These are phyloP conservation scores for Xestia sexstrigata DNA, from an alignment of 2,888 invertebrate genomes.

Conservation along the genomic window DNA sequence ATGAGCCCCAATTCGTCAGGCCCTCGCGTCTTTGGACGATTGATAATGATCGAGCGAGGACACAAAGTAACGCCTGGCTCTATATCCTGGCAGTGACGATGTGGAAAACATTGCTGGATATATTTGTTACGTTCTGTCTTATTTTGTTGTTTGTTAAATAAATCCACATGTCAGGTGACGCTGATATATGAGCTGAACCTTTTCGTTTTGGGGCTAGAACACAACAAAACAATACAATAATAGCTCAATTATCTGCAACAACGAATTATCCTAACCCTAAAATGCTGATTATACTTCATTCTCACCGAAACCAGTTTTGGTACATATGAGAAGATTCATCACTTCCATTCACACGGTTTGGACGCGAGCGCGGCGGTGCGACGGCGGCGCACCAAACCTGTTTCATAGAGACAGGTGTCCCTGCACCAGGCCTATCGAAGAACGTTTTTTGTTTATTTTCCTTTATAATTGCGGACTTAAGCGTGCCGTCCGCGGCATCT, in stretches of 20 bases:
- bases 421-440: slow-evolving; percentile 69
- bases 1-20: slow-evolving; percentile 68
- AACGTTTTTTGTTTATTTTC: slow-evolving; percentile 73
- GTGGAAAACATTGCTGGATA: slow-evolving; percentile 43
- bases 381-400: slow-evolving; percentile 77
- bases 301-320: slow-evolving; percentile 81
- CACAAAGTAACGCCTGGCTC: slow-evolving; percentile 57
- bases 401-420: slow-evolving; percentile 86
- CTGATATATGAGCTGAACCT: not conserved
- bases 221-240: slow-evolving; percentile 31
- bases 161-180: not conserved
- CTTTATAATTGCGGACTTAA: slow-evolving; percentile 74
- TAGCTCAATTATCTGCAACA: slow-evolving; percentile 55
- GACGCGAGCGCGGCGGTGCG: slow-evolving; percentile 64
- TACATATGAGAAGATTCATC: slow-evolving; percentile 82
- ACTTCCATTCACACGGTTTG: slow-evolving; percentile 85
- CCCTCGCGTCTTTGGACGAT: slow-evolving; percentile 61
- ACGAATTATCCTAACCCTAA: slow-evolving; percentile 64
- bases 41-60: slow-evolving; percentile 71
- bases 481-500: slow-evolving; percentile 68
- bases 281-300: slow-evolving; percentile 72
- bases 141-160: slow-evolving; percentile 10
- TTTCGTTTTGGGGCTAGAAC: not conserved
- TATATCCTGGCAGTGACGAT: slow-evolving; percentile 45
- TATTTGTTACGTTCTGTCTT: slow-evolving; percentile 29